Conservation (phyloP, 2,113 vertebrate genomes). For the Scomber japonicus region DNA sequence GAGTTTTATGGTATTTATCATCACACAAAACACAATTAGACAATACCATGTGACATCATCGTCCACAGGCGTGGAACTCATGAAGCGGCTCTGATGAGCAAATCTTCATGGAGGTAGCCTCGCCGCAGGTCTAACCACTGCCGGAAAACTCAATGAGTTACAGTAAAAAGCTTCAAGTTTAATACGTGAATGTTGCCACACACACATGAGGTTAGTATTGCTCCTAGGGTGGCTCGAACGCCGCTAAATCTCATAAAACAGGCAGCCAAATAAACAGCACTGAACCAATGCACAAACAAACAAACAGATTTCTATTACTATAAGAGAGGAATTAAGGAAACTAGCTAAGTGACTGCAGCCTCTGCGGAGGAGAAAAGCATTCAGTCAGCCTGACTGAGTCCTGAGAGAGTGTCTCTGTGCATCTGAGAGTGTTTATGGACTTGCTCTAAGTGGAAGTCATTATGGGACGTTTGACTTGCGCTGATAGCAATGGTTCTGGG, state of each 20-base stretch:
- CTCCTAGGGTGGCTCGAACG: constrained; percentile 56
- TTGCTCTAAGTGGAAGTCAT: constrained; percentile 84
- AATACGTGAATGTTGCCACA: constrained; percentile 56
- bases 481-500: constrained; percentile 77
- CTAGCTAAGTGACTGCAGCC: constrained; percentile 74
- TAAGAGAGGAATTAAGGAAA: constrained; percentile 74
- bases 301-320: constrained; percentile 76
- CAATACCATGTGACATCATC: constrained; percentile 70
- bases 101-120: constrained; percentile 58
- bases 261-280: constrained; percentile 73
- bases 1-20: constrained; percentile 71
- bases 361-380: constrained; percentile 60
- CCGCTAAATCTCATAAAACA: constrained; percentile 67
- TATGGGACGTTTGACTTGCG: constrained; percentile 81
- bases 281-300: constrained; percentile 77
- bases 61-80: constrained; percentile 62
- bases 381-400: constrained; percentile 51
- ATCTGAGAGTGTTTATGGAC: constrained; percentile 86
- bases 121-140: constrained; percentile 56
- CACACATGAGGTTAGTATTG: constrained; percentile 52
- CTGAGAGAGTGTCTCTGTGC: constrained; percentile 72
- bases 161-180: constrained; percentile 61
- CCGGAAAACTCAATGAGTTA: constrained; percentile 63
- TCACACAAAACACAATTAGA: constrained; percentile 70
- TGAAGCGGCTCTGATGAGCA: constrained; percentile 31